Evolutionary conservation across 2,888 invertebrate genomes (phyloP).

Genomic region (Chrysolina oricalcia): DNA sequence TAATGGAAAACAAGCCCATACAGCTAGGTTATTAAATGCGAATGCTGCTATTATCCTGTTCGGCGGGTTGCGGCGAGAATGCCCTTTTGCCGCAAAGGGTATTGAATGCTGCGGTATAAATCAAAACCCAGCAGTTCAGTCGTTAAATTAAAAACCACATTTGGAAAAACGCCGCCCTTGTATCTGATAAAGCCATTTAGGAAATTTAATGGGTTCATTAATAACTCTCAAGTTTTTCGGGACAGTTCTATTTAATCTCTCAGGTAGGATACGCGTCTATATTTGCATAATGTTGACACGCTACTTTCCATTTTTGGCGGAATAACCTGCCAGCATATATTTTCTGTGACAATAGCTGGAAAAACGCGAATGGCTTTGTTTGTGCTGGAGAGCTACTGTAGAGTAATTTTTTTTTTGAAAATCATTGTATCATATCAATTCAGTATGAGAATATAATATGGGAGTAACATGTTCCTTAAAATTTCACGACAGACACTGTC

Average conservation of each 20-base stretch:
- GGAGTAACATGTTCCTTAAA: no score
- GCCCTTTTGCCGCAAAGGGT: constrained; percentile 55
- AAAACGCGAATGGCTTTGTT: no score
- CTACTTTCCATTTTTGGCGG: constrained; percentile 49
- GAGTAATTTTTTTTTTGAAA: no score
- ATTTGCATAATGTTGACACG: constrained; percentile 63
- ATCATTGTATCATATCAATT: no score
- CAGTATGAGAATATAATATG: no score
- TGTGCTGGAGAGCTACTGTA: no score
- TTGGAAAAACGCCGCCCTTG: constrained; percentile 61
- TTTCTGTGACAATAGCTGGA: no score
- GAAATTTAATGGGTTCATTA: constrained; percentile 67
- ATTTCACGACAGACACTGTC: no score
- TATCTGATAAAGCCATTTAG: constrained; percentile 67
- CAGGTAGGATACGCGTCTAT: constrained; percentile 58
- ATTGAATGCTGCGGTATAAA: constrained; percentile 64
- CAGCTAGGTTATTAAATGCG: constrained; percentile 61
- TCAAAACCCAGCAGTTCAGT: constrained; percentile 61
- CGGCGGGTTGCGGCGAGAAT: constrained; percentile 53
- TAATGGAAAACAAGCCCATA: constrained; percentile 67
- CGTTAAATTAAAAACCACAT: constrained; percentile 66
- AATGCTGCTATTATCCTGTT: constrained; percentile 58
- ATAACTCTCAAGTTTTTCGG: constrained; percentile 62
- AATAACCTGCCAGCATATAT: constrained; percentile 37
- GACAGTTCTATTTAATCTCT: constrained; percentile 60